Evolutionary conservation across 2,888 invertebrate species (phyloP).

Genomic region (Eurytoma californica): DNA sequence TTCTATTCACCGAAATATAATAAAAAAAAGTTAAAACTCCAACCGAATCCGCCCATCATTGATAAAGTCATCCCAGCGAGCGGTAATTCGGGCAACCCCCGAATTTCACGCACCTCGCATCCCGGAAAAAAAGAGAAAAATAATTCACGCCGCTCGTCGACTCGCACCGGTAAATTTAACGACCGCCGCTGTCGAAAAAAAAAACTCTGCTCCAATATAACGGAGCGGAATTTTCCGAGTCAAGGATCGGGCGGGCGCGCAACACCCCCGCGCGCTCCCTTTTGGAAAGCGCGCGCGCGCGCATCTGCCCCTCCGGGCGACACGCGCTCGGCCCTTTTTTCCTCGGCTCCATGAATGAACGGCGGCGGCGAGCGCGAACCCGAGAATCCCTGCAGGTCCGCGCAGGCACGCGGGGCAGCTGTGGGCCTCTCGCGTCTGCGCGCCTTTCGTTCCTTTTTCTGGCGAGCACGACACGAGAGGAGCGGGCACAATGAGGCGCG

Average conservation of each 20-base stretch:
- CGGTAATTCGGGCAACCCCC: too few relatives aligned
- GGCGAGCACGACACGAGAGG: too few relatives aligned
- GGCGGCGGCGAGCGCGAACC: background rate
- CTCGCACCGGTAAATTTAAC: too few relatives aligned
- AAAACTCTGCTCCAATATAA: background rate
- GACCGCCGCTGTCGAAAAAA: background rate
- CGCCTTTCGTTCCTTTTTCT: too few relatives aligned
- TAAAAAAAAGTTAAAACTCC: too few relatives aligned
- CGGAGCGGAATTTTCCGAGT: constrained; percentile 31
- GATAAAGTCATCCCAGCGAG: too few relatives aligned
- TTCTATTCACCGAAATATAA: too few relatives aligned
- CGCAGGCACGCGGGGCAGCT: constrained; percentile 14
- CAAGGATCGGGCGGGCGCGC: constrained; percentile 17
- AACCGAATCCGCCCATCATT: too few relatives aligned
- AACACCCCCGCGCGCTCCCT: background rate
- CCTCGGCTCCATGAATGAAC: constrained; percentile 26
- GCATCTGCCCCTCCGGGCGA: constrained; percentile 38
- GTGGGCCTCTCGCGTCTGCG: constrained; percentile 5
- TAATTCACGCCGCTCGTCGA: too few relatives aligned
- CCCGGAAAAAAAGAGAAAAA: too few relatives aligned
- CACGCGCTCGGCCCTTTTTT: constrained; percentile 13
- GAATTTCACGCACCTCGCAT: too few relatives aligned
- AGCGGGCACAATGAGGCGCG: constrained; percentile 30
- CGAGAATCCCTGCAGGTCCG: constrained; percentile 43
- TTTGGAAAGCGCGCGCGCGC: background rate